These are phyloP conservation scores for Mesocricetus auratus DNA, from an alignment of 2,113 vertebrate genomes.

Conservation along the genomic window DNA sequence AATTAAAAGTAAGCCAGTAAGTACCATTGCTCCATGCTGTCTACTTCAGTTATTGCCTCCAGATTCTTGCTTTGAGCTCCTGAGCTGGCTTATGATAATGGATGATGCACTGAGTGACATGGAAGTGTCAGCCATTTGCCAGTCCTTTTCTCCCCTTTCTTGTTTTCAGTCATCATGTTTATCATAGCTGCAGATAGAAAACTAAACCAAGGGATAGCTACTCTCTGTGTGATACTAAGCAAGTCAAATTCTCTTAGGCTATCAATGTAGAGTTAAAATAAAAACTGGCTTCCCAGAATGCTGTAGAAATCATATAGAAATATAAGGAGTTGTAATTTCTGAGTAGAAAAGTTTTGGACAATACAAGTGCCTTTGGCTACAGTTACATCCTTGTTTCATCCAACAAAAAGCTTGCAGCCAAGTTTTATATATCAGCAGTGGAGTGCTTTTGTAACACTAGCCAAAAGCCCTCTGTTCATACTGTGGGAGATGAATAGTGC, in stretches of 20 bases:
- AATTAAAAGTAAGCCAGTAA: neutral
- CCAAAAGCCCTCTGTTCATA: neutral
- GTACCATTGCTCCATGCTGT: neutral
- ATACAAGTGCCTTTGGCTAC: neutral
- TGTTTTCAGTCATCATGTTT: neutral
- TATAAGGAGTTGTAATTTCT: neutral
- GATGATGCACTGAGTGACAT: neutral
- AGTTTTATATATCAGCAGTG: neutral
- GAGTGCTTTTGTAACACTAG: constrained; percentile 17
- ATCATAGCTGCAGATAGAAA: neutral
- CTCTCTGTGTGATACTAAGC: neutral
- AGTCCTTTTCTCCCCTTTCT: neutral
- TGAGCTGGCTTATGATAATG: neutral
- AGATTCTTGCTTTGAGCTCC: neutral
- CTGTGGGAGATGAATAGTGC: neutral
- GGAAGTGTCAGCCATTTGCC: neutral
- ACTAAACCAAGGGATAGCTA: neutral
- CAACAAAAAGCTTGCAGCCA: constrained; percentile 19
- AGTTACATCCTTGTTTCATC: neutral
- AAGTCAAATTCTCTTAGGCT: neutral
- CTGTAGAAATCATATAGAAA: neutral
- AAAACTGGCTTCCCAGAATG: neutral
- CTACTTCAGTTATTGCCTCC: neutral
- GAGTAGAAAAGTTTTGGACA: constrained; percentile 2
- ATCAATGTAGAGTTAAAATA: neutral